Percentiles rank a stretch among this genome's conserved stretches.
phyloP scores from a whole-genome alignment of 2,888 invertebrate genomes.

The Sarcophaga carnaria region DNA sequence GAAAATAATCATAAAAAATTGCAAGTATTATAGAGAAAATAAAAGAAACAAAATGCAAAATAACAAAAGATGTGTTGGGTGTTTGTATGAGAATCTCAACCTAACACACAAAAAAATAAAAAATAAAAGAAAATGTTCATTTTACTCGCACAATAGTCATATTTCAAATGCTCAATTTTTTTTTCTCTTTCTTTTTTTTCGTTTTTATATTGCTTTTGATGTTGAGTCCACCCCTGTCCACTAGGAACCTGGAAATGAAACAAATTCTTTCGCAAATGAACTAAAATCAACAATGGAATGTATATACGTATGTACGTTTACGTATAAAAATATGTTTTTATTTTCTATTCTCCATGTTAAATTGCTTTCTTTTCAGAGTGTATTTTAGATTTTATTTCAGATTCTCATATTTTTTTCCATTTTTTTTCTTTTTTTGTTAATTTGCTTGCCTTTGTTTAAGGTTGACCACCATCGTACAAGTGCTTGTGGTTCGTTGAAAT shows the following conservation, averaged over 20 bases:
- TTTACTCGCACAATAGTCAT: slow-evolving; percentile 58
- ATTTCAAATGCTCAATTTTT: slow-evolving; percentile 41
- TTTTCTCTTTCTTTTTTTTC: neutral
- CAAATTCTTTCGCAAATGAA: slow-evolving; percentile 67
- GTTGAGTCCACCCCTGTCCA: neutral
- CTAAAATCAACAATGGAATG: slow-evolving; percentile 68
- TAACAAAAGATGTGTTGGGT: slow-evolving; percentile 56
- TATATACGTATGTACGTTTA: slow-evolving; percentile 43
- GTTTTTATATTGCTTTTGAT: neutral
- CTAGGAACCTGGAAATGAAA: slow-evolving; percentile 38
- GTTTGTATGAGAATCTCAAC: neutral
- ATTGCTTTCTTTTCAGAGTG: slow-evolving; percentile 65
- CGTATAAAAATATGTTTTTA: slow-evolving; percentile 39
- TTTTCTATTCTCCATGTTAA: slow-evolving; percentile 53
- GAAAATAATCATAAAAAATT: slow-evolving; percentile 68
- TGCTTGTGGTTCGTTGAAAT: slow-evolving; percentile 62
- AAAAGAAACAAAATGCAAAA: slow-evolving; percentile 54
- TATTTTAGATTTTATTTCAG: slow-evolving; percentile 59
- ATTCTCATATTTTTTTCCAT: slow-evolving; percentile 21
- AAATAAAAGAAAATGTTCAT: slow-evolving; percentile 51
- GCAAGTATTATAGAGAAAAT: slow-evolving; percentile 54
- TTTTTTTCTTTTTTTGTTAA: slow-evolving; percentile 46
- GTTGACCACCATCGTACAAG: slow-evolving; percentile 63
- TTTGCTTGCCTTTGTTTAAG: slow-evolving; percentile 68
- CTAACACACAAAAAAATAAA: slow-evolving; percentile 23